Evolutionary conservation across 2,888 invertebrate species (phyloP).

Genomic region (Pachydiplax longipennis): DNA sequence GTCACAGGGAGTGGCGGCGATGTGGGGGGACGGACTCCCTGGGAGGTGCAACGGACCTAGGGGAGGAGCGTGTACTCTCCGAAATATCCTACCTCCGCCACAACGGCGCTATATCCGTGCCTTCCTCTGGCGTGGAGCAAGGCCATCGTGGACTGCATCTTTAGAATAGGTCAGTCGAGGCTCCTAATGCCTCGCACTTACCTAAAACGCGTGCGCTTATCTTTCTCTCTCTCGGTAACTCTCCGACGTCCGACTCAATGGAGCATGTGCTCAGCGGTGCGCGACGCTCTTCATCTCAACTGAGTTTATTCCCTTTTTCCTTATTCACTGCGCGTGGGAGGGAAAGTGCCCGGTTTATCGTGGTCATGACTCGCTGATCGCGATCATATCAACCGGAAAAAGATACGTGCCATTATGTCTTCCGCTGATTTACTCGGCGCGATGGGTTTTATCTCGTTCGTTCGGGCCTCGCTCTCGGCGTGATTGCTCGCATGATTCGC

Average conservation of each 20-base stretch:
- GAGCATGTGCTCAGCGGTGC: neutral
- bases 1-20: neutral
- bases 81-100: neutral
- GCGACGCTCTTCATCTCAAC: neutral
- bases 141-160: neutral
- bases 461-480: too few species aligned
- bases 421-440: too few species aligned
- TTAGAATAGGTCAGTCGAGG: neutral
- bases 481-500: too few species aligned
- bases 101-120: neutral
- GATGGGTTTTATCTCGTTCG: too few species aligned
- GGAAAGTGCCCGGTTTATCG: too few species aligned
- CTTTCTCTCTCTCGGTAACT: neutral
- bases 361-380: too few species aligned
- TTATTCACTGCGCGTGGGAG: too few species aligned
- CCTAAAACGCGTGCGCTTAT: neutral
- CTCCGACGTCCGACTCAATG: neutral
- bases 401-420: too few species aligned
- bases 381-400: too few species aligned
- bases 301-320: neutral
- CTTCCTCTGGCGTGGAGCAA: neutral
- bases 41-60: neutral
- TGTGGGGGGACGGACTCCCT: neutral
- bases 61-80: neutral
- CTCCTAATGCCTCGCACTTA: neutral